Conservation (phyloP, 2,113 vertebrate species). For the Paracyprichromis sp. region DNA sequence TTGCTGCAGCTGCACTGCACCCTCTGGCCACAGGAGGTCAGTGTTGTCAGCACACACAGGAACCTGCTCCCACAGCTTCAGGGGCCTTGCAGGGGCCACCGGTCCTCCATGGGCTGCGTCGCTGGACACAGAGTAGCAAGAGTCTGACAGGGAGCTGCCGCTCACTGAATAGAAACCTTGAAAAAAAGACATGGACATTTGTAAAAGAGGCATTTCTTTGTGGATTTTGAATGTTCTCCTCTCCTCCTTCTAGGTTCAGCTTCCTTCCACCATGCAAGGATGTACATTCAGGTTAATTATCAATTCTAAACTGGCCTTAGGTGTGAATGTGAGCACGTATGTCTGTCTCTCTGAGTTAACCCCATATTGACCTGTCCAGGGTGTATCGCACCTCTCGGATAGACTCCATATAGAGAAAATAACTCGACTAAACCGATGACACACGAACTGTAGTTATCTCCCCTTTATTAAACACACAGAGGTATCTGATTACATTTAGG, state of each 20-base stretch:
- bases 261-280: neutral
- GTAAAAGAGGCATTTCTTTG: neutral
- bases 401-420: neutral
- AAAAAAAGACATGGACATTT: neutral
- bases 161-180: constrained; percentile 79
- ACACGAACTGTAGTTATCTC: neutral
- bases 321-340: neutral
- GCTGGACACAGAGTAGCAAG: constrained; percentile 76
- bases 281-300: neutral
- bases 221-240: neutral
- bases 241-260: neutral
- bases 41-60: constrained; percentile 63
- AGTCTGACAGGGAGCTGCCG: constrained; percentile 79
- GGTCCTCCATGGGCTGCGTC: constrained; percentile 57
- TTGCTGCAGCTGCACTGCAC: constrained; percentile 27
- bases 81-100: constrained; percentile 22
- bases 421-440: neutral
- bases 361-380: neutral
- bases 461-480: neutral
- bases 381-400: neutral
- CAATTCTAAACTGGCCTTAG: neutral
- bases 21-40: constrained; percentile 67
- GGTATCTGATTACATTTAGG: neutral
- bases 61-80: constrained; percentile 54
- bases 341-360: neutral